phyloP scores from a whole-genome alignment of 2,113 vertebrate species.

The Cranoglanis bouderius region DNA sequence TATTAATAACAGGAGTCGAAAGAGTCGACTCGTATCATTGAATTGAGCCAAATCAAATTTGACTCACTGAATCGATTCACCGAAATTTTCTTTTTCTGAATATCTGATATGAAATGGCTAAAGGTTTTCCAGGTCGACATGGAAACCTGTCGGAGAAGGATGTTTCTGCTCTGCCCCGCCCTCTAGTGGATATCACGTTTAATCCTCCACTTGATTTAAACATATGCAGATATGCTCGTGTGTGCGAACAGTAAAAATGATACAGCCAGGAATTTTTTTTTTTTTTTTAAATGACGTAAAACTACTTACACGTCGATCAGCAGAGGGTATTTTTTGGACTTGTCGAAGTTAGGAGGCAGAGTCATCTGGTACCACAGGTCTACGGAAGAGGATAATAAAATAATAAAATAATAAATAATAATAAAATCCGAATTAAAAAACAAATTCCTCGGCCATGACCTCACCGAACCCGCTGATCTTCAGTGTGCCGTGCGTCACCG shows the following conservation, averaged over 20 bases:
- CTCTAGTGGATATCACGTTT: neutral
- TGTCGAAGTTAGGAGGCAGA: conserved; percentile 87
- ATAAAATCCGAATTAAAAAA: too few relatives aligned
- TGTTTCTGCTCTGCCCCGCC: neutral
- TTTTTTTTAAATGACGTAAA: neutral
- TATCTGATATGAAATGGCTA: neutral
- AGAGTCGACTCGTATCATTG: neutral
- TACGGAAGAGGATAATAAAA: conserved; percentile 63
- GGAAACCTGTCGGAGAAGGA: neutral
- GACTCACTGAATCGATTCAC: neutral
- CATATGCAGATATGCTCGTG: too few relatives aligned
- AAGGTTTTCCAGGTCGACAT: neutral
- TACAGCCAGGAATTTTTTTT: too few relatives aligned
- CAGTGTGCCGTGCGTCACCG: conserved; percentile 66
- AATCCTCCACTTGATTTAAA: neutral
- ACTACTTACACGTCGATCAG: conserved; percentile 90
- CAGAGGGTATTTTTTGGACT: conserved; percentile 90
- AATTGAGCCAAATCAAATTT: neutral
- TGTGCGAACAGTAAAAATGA: too few relatives aligned
- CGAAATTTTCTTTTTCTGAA: neutral
- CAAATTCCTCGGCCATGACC: conserved; percentile 41
- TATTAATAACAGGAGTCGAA: neutral
- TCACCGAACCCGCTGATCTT: conserved; percentile 74
- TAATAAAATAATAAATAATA: too few relatives aligned
- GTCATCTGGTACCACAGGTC: conserved; percentile 93